phyloP scores from a whole-genome alignment of 2,888 invertebrate species.

The Rosalia funebris region DNA sequence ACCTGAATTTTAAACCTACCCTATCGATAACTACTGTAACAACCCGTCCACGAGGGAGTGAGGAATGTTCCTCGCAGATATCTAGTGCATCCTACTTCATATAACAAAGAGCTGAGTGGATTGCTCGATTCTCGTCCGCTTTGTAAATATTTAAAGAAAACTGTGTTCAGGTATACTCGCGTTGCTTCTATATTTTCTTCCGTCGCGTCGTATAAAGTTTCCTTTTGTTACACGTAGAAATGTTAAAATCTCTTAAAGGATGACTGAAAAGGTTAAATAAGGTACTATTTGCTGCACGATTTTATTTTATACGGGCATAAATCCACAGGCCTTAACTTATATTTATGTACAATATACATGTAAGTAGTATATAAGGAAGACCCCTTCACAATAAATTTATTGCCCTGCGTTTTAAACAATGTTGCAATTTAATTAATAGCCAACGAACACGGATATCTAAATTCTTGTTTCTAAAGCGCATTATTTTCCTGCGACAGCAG shows the following conservation, averaged over 20 bases:
- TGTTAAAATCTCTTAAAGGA: neutral
- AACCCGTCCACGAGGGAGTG: neutral
- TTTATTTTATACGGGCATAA: too few species aligned
- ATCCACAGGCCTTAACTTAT: too few species aligned
- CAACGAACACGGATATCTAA: too few species aligned
- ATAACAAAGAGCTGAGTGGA: neutral
- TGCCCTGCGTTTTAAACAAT: too few species aligned
- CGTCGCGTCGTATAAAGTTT: neutral
- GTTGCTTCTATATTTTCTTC: neutral
- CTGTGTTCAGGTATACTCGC: neutral
- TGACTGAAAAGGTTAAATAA: neutral
- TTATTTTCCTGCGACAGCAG: too few species aligned
- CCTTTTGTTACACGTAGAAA: neutral
- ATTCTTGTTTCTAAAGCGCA: too few species aligned
- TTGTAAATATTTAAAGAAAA: conserved; percentile 1
- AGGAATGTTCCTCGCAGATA: neutral
- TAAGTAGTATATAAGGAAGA: too few species aligned
- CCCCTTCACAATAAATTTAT: too few species aligned
- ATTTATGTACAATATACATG: too few species aligned
- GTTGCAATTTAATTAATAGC: too few species aligned
- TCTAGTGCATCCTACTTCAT: neutral
- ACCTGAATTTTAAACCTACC: conserved; percentile 9
- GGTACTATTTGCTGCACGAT: too few species aligned
- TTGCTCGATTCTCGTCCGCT: neutral
- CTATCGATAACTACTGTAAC: neutral